These are phyloP conservation scores for Calyptommatus sinebrachiatus DNA, from an alignment of 2,113 vertebrate species.

Conservation along the genomic window DNA sequence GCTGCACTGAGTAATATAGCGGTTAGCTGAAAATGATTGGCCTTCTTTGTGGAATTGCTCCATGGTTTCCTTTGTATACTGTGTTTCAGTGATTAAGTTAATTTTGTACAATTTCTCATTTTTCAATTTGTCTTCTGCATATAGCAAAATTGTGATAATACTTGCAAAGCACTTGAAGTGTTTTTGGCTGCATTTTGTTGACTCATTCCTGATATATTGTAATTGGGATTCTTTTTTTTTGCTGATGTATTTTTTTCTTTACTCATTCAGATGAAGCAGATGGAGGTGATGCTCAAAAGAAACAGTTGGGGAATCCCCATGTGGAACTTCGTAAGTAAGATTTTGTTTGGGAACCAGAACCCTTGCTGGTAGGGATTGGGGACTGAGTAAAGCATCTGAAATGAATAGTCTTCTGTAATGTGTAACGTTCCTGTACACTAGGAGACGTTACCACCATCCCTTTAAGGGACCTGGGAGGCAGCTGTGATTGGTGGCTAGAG, in stretches of 20 bases:
- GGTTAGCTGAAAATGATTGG: too few relatives aligned
- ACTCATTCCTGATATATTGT: neutral
- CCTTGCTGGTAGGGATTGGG: neutral
- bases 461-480: too few relatives aligned
- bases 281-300: slow-evolving; percentile 87
- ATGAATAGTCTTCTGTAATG: neutral
- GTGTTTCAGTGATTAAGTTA: neutral
- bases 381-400: neutral
- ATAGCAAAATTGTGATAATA: neutral
- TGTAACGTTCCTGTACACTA: too few relatives aligned
- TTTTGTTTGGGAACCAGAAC: slow-evolving; percentile 10
- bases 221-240: neutral
- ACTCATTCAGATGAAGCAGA: slow-evolving; percentile 83
- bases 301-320: slow-evolving; percentile 89
- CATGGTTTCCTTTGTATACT: neutral
- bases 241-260: slow-evolving; percentile 24
- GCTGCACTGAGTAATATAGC: too few relatives aligned
- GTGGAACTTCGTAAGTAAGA: slow-evolving; percentile 91
- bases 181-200: neutral
- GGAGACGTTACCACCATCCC: too few relatives aligned
- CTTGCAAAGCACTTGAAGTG: neutral
- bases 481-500: too few relatives aligned
- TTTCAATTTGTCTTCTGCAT: neutral
- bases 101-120: neutral
- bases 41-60: neutral